A percentile compares a stretch with the other conserved stretches of the same genome.
Evolutionary conservation across 2,797 vertebrate species (phyloP).

Genomic region (Propithecus deckenii): DNA sequence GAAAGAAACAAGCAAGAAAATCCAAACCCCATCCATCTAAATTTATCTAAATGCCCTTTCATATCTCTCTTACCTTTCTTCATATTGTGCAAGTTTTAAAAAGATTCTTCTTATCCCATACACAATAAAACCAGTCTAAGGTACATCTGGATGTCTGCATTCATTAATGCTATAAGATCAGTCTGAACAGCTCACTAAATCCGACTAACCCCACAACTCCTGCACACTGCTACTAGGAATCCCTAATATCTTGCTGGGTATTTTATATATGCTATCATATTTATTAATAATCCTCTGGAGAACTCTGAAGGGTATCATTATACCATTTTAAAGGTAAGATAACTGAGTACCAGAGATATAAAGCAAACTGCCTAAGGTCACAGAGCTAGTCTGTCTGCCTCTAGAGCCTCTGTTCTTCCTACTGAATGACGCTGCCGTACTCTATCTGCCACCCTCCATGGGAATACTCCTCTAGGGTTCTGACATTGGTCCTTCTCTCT

Average conservation of each 20-base stretch:
- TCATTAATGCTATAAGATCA: not conserved
- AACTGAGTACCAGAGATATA: not conserved
- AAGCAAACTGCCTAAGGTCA: slow-evolving; percentile 10
- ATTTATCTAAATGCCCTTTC: slow-evolving; percentile 30
- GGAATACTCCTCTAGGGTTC: not conserved
- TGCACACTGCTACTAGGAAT: not conserved
- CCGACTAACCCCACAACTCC: not conserved
- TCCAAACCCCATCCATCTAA: not conserved
- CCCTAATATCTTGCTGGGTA: not conserved
- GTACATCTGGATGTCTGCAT: not conserved
- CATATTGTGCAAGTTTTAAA: not conserved
- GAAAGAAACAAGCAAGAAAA: not conserved
- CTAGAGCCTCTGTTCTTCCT: not conserved
- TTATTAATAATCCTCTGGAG: not conserved
- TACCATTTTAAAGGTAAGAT: slow-evolving; percentile 1
- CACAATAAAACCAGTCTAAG: not conserved
- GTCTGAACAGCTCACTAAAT: not conserved
- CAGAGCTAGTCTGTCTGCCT: not conserved
- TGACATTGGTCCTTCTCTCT: not conserved
- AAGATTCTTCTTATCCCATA: not conserved
- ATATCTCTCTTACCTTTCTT: not conserved
- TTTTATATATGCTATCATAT: not conserved
- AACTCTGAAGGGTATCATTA: not conserved
- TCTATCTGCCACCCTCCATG: not conserved
- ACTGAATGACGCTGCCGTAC: not conserved